These are phyloP conservation scores for Graphium colonna DNA, from an alignment of 2,888 invertebrate genomes.

Conservation along the genomic window DNA sequence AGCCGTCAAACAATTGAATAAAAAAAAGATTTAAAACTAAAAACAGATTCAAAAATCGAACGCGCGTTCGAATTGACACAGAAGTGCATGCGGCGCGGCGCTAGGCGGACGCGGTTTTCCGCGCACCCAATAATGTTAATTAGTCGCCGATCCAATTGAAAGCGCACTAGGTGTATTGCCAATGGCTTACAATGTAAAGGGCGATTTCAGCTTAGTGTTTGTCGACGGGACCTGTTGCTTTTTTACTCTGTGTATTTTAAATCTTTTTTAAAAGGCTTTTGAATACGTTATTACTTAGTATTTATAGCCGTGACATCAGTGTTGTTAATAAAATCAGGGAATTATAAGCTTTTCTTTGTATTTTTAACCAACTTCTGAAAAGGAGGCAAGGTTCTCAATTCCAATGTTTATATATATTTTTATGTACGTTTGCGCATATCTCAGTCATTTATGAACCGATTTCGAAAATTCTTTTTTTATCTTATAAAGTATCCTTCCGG, in stretches of 20 bases:
- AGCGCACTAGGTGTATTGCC: slow-evolving; percentile 11
- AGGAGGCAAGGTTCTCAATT: too few species aligned
- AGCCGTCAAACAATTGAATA: neutral
- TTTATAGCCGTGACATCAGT: too few species aligned
- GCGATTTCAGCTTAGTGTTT: neutral
- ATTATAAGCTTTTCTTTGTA: too few species aligned
- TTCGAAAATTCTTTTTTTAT: too few species aligned
- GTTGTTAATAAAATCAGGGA: too few species aligned
- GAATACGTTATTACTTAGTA: too few species aligned
- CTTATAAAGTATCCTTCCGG: too few species aligned
- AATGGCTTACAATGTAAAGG: neutral
- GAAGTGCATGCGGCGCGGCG: neutral
- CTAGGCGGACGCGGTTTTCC: slow-evolving; percentile 6
- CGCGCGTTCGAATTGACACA: slow-evolving; percentile 5
- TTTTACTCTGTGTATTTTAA: neutral
- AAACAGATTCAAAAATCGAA: slow-evolving; percentile 2
- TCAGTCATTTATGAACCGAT: too few species aligned
- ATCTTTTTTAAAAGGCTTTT: neutral
- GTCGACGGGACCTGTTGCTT: neutral
- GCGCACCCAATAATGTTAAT: slow-evolving; percentile 19
- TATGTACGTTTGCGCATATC: too few species aligned
- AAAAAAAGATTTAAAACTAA: neutral
- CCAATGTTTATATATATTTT: too few species aligned
- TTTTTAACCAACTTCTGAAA: too few species aligned
- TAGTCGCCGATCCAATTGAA: slow-evolving; percentile 19